Conservation (phyloP, 2,797 vertebrate genomes). For the Sardinella longiceps region DNA sequence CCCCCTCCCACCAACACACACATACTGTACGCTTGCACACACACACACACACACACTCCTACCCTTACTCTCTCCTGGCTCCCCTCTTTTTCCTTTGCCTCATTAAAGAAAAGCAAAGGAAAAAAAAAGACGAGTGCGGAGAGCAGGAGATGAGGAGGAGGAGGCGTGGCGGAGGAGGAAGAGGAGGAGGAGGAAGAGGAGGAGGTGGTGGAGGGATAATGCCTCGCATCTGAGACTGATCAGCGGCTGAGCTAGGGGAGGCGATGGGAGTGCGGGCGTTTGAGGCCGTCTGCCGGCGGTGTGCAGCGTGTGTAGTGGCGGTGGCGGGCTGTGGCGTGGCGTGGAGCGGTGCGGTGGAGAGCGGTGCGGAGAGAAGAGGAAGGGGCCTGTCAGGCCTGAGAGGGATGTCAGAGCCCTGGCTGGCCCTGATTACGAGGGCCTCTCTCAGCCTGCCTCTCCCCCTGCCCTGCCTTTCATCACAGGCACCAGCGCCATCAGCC, state of each 20-base stretch:
- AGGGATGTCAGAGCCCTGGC: slow-evolving; percentile 92
- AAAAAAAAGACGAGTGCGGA: slow-evolving; percentile 54
- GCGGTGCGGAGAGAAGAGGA: slow-evolving; percentile 86
- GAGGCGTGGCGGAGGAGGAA: background rate
- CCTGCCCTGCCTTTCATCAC: slow-evolving; percentile 91
- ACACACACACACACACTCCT: slow-evolving; percentile 42
- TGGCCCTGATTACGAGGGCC: slow-evolving; percentile 94
- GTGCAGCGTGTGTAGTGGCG: slow-evolving; percentile 49
- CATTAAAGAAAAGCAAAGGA: slow-evolving; percentile 58
- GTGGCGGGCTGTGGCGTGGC: slow-evolving; percentile 77
- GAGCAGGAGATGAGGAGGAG: slow-evolving; percentile 15
- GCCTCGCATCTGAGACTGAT: slow-evolving; percentile 93
- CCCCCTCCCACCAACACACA: slow-evolving; percentile 29
- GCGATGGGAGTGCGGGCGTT: slow-evolving; percentile 53
- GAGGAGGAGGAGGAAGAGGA: background rate
- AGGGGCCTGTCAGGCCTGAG: slow-evolving; percentile 92
- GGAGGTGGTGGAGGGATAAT: slow-evolving; percentile 65
- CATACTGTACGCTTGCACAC: slow-evolving; percentile 35
- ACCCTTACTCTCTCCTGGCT: slow-evolving; percentile 14
- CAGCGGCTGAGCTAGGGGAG: slow-evolving; percentile 86
- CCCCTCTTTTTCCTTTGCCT: slow-evolving; percentile 49
- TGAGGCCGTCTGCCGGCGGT: slow-evolving; percentile 20
- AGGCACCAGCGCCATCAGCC: slow-evolving; percentile 51
- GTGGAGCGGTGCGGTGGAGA: slow-evolving; percentile 73
- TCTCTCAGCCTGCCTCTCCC: slow-evolving; percentile 66